Conservation (phyloP, 64 coral and sea anemone genomes). For the Pachyseris speciosa region DNA sequence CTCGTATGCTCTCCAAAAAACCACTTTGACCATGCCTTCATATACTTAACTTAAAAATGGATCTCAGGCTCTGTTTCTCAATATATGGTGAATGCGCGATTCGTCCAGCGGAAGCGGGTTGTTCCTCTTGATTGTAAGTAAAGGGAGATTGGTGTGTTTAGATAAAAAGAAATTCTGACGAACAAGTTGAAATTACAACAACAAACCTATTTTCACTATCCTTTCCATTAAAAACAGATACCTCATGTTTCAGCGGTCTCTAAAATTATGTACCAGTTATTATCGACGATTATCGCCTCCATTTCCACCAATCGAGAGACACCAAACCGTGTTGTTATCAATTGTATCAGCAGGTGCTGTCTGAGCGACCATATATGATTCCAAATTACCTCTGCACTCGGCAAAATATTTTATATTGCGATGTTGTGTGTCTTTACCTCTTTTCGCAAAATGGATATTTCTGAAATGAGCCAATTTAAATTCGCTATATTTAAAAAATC, state of each 20-base stretch:
- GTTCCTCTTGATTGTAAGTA: too few species aligned
- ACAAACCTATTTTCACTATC: too few species aligned
- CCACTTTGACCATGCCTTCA: too few species aligned
- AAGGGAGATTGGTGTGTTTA: too few species aligned
- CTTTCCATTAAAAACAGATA: too few species aligned
- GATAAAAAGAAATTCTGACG: too few species aligned
- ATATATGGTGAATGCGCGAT: too few species aligned
- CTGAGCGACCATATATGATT: not conserved
- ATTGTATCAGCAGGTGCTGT: constrained; percentile 2
- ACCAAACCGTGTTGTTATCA: not conserved
- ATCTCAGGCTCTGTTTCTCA: too few species aligned
- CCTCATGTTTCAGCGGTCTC: too few species aligned
- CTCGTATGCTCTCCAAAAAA: not conserved
- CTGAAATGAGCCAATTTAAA: not conserved
- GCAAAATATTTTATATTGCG: not conserved
- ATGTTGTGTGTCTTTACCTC: not conserved
- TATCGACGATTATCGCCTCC: not conserved
- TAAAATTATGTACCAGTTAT: not conserved
- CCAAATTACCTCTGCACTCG: not conserved
- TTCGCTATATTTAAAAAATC: not conserved
- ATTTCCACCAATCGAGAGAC: not conserved
- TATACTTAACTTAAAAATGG: too few species aligned
- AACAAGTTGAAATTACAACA: too few species aligned
- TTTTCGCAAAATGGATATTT: not conserved
- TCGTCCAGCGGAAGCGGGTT: too few species aligned